Base-by-base conservation (phyloP, 2,888 invertebrate species). In the Sinopyrophorus schimmeli region DNA sequence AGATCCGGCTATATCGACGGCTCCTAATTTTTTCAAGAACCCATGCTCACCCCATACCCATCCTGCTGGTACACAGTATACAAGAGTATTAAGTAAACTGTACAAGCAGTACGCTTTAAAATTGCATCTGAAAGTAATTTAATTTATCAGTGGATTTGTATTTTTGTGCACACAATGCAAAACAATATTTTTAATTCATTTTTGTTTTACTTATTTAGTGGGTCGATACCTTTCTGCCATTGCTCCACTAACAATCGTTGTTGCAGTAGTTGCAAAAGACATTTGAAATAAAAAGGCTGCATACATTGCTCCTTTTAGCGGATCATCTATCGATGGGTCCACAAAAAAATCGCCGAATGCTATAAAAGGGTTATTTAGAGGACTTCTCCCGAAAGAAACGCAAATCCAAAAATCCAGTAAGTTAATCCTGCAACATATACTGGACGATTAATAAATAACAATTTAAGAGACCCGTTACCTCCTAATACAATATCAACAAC, bases 401-500 rank as follows among this genome's bases (percentile, higher is more conserved):
- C 94, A 71, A 89, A 96, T 1, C 96, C 96, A 68, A 95, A 92
- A 20, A 91, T 80, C 96, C 96, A 97, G 73, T 95, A 96, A 0
- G 93, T 92, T 7, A 92, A 71, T 49, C 92, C 82, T 82, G 59
- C 20, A 44, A 28, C 5, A 18, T 11, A 11, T n/a, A n/a, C n/a
- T n/a, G n/a, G n/a, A n/a, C n/a, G n/a, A n/a, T n/a, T n/a, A n/a
- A n/a, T n/a, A n/a, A n/a, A n/a, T n/a, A n/a, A n/a, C n/a, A n/a
- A n/a, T n/a, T n/a, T n/a, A n/a, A 5, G 3, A 5, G 5, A 12
- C 5, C 11, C 10, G 14, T 64, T 67, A 81, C 86, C 95, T 2
- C 95, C 95, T 11, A 96, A 79, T 1, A 92, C 89, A 37, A 96
- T 92, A 63, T 96, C 95, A 0, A 92, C 89, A 0, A 93, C 84